A percentile compares a stretch with the other conserved stretches of the same genome.
These are phyloP conservation scores for Prosopocoilus inquinatus DNA, from an alignment of 2,888 invertebrate genomes.

Conservation along the genomic window DNA sequence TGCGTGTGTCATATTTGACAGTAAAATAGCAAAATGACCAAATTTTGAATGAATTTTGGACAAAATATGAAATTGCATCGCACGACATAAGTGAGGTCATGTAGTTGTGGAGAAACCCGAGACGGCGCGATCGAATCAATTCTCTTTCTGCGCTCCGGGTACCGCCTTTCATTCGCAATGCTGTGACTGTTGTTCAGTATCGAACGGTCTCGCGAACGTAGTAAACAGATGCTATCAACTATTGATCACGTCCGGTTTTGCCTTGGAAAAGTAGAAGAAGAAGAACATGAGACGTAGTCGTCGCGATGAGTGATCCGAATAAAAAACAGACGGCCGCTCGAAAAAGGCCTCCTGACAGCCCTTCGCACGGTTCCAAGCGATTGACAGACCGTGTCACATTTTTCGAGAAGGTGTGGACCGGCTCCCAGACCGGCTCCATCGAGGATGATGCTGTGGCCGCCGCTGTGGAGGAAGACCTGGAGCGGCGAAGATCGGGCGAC, in stretches of 20 bases:
- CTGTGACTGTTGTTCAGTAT: slow-evolving; percentile 31
- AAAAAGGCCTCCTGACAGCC: slow-evolving; percentile 36
- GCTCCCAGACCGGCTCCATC: slow-evolving; percentile 34
- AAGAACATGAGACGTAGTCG: neutral
- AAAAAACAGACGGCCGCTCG: slow-evolving; percentile 38
- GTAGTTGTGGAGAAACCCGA: slow-evolving; percentile 16
- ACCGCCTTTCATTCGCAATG: slow-evolving; percentile 31
- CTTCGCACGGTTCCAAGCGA: slow-evolving; percentile 49
- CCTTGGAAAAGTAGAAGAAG: too few species aligned
- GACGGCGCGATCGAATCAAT: slow-evolving; percentile 28
- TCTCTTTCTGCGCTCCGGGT: slow-evolving; percentile 30
- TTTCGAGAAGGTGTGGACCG: slow-evolving; percentile 77
- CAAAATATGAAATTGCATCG: too few species aligned
- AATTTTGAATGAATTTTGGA: too few species aligned
- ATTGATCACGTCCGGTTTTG: slow-evolving; percentile 1
- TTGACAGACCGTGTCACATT: slow-evolving; percentile 74
- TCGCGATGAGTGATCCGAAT: slow-evolving; percentile 30
- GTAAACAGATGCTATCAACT: neutral
- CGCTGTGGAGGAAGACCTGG: slow-evolving; percentile 34
- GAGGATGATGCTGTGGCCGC: slow-evolving; percentile 35
- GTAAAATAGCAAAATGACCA: too few species aligned
- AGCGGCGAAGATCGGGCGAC: slow-evolving; percentile 7
- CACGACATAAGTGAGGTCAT: too few species aligned
- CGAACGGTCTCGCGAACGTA: slow-evolving; percentile 43
- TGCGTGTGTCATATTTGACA: too few species aligned